Conservation (phyloP, 2,888 invertebrate genomes). For the Myathropa florea region DNA sequence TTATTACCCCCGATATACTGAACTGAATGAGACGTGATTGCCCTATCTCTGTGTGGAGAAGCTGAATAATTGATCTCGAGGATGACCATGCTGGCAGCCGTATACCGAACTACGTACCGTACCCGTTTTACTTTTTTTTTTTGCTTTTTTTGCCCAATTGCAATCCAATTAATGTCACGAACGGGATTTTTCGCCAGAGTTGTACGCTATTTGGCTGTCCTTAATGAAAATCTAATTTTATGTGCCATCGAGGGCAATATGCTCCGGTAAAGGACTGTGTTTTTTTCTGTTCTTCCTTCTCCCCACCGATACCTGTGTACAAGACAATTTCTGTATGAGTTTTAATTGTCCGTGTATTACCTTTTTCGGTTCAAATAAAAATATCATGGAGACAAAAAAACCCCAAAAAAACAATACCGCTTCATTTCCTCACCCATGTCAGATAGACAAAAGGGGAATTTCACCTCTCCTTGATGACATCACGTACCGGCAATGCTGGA, state of each 20-base stretch:
- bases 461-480: slow-evolving; percentile 71
- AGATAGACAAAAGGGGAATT: slow-evolving; percentile 78
- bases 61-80: slow-evolving; percentile 68
- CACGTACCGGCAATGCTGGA: slow-evolving; percentile 59
- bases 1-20: slow-evolving; percentile 64
- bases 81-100: slow-evolving; percentile 38
- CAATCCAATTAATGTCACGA: slow-evolving; percentile 69
- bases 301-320: not conserved
- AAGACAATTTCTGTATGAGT: slow-evolving; percentile 38
- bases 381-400: not conserved
- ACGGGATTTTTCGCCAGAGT: slow-evolving; percentile 46
- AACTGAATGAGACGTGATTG: slow-evolving; percentile 56
- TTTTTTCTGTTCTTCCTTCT: not conserved
- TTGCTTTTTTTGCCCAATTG: slow-evolving; percentile 50
- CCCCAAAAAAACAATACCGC: slow-evolving; percentile 28
- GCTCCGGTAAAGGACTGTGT: slow-evolving; percentile 31
- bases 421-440: slow-evolving; percentile 72
- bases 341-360: slow-evolving; percentile 65
- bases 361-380: slow-evolving; percentile 29
- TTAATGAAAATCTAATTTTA: slow-evolving; percentile 71
- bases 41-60: slow-evolving; percentile 38
- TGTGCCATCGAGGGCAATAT: slow-evolving; percentile 59
- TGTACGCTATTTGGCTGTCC: slow-evolving; percentile 49
- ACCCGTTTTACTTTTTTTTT: not conserved
- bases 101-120: not conserved